Base-by-base conservation (phyloP, 2,113 vertebrate species). In the Acanthochromis polyacanthus region DNA sequence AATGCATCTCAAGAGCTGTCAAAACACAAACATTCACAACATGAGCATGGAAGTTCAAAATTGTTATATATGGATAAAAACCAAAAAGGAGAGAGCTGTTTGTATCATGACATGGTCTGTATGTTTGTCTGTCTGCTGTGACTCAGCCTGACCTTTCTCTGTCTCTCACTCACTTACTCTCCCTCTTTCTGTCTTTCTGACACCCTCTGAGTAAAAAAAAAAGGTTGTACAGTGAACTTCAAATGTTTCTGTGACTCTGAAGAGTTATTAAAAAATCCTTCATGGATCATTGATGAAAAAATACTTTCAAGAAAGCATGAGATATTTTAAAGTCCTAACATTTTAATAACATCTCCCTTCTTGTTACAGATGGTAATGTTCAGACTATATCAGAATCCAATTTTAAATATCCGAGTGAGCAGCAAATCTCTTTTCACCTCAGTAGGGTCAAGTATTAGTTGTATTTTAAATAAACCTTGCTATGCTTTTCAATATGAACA, bases 141-240 rank as follows among this genome's bases (percentile, higher is more conserved):
- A 85, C 83, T 90, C 85, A 85, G 73, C 53, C 10, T 85, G 81
- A 86, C 81, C 81, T 89, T 86, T 86, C 56, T 75, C 40, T 15
- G 4, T 73, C 46, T 66, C 32, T 75, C 50, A 15, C 59, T 76
- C 4, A 36, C 8, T 36, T 10, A 9, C 7, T 11, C 20, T 70
- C 48, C 8, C 48, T 71, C 46, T 45, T 56, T 62, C 43, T n/a
- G 15, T 75, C 56, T 32, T 67, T 38, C 76, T 72, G 53, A 73
- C 61, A 77, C 53, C 40, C 71, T 81, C 25, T 2, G 25, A 25
- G 61, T 55, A 10, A 81, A 62, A 20, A 63, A 53, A 62, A 71
- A 20, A 0, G 52, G 28, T 75, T 67, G 55, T 66, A 3, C 22
- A 50, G 8, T 7, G 38, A 23, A 79, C 38, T 57, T 60, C 8